phyloP scores from a whole-genome alignment of 2,888 invertebrate species.

The Platerodrilus igneus region DNA sequence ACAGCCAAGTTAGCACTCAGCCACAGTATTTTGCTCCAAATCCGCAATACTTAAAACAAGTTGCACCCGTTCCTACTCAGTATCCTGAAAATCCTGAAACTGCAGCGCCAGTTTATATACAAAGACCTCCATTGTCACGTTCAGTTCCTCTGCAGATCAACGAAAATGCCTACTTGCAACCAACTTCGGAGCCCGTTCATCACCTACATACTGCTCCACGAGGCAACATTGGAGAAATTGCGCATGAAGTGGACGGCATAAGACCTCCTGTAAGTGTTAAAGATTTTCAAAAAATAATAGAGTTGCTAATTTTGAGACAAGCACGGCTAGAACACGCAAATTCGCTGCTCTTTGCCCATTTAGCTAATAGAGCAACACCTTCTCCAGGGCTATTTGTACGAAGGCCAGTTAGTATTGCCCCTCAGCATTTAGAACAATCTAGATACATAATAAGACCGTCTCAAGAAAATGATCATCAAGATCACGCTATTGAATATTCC shows the following conservation, averaged over 20 bases:
- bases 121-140: constrained; percentile 33
- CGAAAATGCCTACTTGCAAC: constrained; percentile 41
- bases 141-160: constrained; percentile 45
- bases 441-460: constrained; percentile 18
- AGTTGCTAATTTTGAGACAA: constrained; percentile 62
- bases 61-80: constrained; percentile 40
- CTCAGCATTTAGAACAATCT: constrained; percentile 23
- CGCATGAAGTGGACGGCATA: constrained; percentile 56
- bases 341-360: constrained; percentile 46
- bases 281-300: constrained; percentile 64
- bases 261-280: constrained; percentile 66
- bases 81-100: constrained; percentile 35
- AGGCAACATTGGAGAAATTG: constrained; percentile 26
- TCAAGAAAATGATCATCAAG: constrained; percentile 10
- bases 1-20: constrained; percentile 33
- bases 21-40: constrained; percentile 16
- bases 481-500: constrained; percentile 15
- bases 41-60: constrained; percentile 34
- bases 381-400: constrained; percentile 9
- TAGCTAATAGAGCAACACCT: constrained; percentile 1
- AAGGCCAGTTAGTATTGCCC: constrained; percentile 5
- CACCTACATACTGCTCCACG: constrained; percentile 29
- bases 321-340: constrained; percentile 56
- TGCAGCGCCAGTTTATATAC: constrained; percentile 33
- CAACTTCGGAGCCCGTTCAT: constrained; percentile 34